Base-by-base conservation (phyloP, 2,888 invertebrate species). In the Ormyrus labotus region DNA sequence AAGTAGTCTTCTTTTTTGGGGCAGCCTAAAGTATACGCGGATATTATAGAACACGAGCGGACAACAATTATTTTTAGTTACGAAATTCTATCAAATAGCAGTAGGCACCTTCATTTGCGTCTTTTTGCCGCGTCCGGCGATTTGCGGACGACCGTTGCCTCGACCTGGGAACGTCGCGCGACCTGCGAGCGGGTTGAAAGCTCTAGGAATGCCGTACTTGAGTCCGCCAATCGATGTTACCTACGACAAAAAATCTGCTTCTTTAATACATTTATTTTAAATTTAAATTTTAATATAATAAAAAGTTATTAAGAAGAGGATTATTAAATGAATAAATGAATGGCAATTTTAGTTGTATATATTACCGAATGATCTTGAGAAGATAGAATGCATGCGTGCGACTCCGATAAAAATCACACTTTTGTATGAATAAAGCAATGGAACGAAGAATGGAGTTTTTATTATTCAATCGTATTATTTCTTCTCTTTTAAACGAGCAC, bases 201-300 rank as follows among this genome's bases (percentile, higher is more conserved):
- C 86, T 78, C 89, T 87, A 48, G 88, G 86, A 75, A 89, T 84
- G 76, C 85, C 85, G 72, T 89, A 90, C 75, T 90, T 91, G 53
- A 89, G 77, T 60, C 90, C 90, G 48, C 91, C 91, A 47, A 91
- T 89, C n/a, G 91, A 91, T 19, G 91, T 91, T 19, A 91, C 90
- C 91, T 91, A 81, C 10, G 86, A 58, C 9, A 73, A 61, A 5
- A 68, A 11, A 53, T 48, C 53, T 51, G 47, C 6, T 51, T 63
- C 3, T 19, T 19, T 10, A 34, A 10, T n/a, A 13, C 34, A 47
- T 47, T 63, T 63, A 10, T 6, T 10, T 48, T n/a, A 10, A 48
- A 19, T 4, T 10, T 11, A n/a, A 11, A 10, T 11, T 11, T 61
- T 48, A 47, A 47, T 51, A 19, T 19, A 19, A 19, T 19, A 19